These are phyloP conservation scores for Himalopsyche tibetana DNA, from an alignment of 2,888 invertebrate genomes.

Conservation along the genomic window DNA sequence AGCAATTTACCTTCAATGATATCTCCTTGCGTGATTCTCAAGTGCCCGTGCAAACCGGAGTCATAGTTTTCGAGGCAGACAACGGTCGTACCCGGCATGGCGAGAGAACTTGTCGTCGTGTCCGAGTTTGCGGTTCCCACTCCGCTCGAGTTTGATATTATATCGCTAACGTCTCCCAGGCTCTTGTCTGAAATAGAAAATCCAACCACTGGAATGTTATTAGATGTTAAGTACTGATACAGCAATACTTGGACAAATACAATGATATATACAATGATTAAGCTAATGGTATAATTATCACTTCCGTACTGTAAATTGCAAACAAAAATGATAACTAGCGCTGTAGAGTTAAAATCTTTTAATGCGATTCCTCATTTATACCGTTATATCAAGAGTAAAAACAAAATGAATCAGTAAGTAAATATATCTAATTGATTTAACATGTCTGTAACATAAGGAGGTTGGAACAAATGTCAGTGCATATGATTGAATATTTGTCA, in stretches of 20 bases:
- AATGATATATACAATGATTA: conserved; percentile 21
- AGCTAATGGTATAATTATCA: not conserved
- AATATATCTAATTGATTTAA: no score
- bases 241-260: not conserved
- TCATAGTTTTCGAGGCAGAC: conserved; percentile 91
- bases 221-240: conserved; percentile 58
- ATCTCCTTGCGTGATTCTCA: conserved; percentile 91
- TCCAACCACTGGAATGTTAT: conserved; percentile 65
- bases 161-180: conserved; percentile 92
- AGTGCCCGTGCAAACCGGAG: conserved; percentile 84
- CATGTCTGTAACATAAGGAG: no score
- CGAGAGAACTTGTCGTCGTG: conserved; percentile 86
- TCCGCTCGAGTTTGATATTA: conserved; percentile 94
- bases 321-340: not conserved
- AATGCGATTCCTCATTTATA: no score
- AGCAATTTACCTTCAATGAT: conserved; percentile 87
- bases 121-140: conserved; percentile 94
- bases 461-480: no score
- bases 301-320: not conserved
- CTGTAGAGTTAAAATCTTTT: not conserved
- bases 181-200: conserved; percentile 86
- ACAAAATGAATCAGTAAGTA: no score
- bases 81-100: conserved; percentile 88
- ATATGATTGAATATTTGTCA: no score
- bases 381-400: no score